These are phyloP conservation scores for Chiridota heheva DNA, from an alignment of 35 echinoderm and acorn worm genomes.

Conservation along the genomic window DNA sequence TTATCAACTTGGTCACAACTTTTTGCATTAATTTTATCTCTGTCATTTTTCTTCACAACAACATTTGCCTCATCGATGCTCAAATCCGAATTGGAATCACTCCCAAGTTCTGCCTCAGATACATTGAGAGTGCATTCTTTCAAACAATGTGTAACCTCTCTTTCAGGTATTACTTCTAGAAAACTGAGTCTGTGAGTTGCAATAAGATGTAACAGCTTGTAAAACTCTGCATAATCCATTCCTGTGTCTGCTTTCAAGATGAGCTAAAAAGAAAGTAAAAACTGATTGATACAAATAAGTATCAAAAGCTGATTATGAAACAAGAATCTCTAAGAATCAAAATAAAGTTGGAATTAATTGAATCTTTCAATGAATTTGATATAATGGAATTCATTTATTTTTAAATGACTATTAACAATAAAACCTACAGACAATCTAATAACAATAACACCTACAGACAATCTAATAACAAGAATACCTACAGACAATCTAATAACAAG, in stretches of 20 bases:
- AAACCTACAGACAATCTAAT: too few relatives aligned
- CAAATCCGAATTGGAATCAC: background rate
- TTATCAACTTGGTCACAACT: background rate
- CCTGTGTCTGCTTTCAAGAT: slow-evolving; percentile 91
- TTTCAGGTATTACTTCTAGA: background rate
- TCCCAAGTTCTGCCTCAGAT: background rate
- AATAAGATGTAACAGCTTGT: slow-evolving; percentile 59
- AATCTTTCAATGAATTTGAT: too few relatives aligned
- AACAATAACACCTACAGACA: too few relatives aligned
- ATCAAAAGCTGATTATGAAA: too few relatives aligned
- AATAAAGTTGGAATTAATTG: too few relatives aligned
- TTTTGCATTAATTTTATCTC: background rate
- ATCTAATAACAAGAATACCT: too few relatives aligned
- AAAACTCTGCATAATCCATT: slow-evolving; percentile 95
- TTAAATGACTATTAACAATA: too few relatives aligned
- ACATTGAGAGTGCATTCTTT: background rate
- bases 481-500: too few relatives aligned
- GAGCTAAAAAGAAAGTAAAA: slow-evolving; percentile 51
- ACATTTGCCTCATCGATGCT: background rate
- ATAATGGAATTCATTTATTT: too few relatives aligned
- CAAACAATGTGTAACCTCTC: too few relatives aligned
- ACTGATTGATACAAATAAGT: too few relatives aligned
- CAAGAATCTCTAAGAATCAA: too few relatives aligned
- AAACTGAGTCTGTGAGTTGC: slow-evolving; percentile 48
- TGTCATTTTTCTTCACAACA: background rate